phyloP scores from a whole-genome alignment of 1,140 invertebrate species.

The Agrypnia vestita region DNA sequence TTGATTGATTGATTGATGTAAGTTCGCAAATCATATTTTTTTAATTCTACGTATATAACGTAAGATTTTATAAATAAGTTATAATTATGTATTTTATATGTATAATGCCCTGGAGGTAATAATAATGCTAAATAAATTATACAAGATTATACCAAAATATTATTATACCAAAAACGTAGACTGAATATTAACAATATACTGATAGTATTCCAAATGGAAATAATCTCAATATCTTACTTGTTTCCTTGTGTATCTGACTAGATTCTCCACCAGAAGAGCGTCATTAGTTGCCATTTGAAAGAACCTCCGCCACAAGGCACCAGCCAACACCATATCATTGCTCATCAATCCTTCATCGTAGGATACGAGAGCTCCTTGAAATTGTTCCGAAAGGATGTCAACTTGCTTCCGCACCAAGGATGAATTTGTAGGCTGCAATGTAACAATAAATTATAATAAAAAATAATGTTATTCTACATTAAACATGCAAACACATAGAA shows the following conservation, averaged over 20 bases:
- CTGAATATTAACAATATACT: too few species aligned
- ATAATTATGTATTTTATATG: too few species aligned
- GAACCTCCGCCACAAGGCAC: slow-evolving; percentile 88
- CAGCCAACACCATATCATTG: slow-evolving; percentile 80
- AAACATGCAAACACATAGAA: too few species aligned
- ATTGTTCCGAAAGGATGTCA: slow-evolving; percentile 80
- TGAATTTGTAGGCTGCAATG: slow-evolving; percentile 73
- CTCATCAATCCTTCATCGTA: slow-evolving; percentile 86
- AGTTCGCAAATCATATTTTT: too few species aligned
- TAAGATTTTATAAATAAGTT: too few species aligned
- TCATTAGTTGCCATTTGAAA: slow-evolving; percentile 78
- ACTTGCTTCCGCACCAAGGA: slow-evolving; percentile 75
- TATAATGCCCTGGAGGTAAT: too few species aligned
- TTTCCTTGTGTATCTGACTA: slow-evolving; percentile 82
- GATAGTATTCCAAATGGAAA: not conserved
- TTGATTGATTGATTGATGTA: too few species aligned
- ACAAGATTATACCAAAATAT: too few species aligned
- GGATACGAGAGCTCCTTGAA: slow-evolving; percentile 87
- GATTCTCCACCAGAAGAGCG: slow-evolving; percentile 76
- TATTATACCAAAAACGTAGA: too few species aligned
- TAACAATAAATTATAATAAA: not conserved
- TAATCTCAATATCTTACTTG: slow-evolving; percentile 70
- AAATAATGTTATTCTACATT: not conserved
- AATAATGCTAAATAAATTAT: too few species aligned
- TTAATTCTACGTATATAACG: too few species aligned